Conservation (phyloP, 2,888 invertebrate genomes). For the Tupiocoris notatus region DNA sequence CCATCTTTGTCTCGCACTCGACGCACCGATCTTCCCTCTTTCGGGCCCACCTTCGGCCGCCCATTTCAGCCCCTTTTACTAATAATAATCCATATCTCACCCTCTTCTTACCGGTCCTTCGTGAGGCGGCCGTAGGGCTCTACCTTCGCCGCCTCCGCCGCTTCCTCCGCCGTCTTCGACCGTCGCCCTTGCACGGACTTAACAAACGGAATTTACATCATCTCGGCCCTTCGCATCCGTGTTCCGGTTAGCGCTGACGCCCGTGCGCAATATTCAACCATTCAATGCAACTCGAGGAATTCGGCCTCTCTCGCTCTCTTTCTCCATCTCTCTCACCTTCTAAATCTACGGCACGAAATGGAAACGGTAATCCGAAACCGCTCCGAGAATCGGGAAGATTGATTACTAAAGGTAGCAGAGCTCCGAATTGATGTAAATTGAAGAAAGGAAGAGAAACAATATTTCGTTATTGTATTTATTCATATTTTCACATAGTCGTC, state of each 20-base stretch:
- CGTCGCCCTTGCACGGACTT: constrained; percentile 3
- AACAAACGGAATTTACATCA: constrained; percentile 21
- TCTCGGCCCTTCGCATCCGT: constrained; percentile 21
- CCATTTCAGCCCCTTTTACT: constrained; percentile 26
- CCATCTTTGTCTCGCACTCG: constrained; percentile 26
- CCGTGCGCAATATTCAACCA: background rate
- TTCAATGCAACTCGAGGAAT: background rate
- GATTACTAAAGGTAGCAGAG: no score
- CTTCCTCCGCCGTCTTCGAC: background rate
- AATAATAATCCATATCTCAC: constrained; percentile 40
- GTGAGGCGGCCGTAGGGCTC: constrained; percentile 17
- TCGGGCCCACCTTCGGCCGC: constrained; percentile 27
- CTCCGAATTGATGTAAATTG: no score
- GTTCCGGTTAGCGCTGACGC: no score
- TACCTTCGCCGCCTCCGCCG: constrained; percentile 7
- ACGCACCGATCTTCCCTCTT: constrained; percentile 24
- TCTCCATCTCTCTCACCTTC: background rate
- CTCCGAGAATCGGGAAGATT: no score
- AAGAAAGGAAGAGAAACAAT: no score
- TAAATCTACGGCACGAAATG: no score
- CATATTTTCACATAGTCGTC: no score
- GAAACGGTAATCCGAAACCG: background rate
- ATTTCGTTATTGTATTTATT: no score
- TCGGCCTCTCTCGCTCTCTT: background rate
- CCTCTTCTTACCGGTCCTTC: constrained; percentile 29